These are phyloP conservation scores for Aegypius monachus DNA, from an alignment of 2,113 vertebrate genomes.

Conservation along the genomic window DNA sequence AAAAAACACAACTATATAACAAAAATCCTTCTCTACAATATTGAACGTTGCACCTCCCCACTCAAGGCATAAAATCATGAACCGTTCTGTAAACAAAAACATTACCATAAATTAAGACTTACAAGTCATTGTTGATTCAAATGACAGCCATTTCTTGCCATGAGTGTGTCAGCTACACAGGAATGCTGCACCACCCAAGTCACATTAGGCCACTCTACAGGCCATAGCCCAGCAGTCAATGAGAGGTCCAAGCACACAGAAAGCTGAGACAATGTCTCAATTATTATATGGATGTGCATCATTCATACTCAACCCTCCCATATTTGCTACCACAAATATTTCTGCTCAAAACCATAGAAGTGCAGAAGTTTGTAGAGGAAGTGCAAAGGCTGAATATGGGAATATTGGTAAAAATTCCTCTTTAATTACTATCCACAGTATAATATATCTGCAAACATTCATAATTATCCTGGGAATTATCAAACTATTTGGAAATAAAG, in stretches of 20 bases:
- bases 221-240: not conserved
- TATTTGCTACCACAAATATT: not conserved
- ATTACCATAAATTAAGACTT: not conserved
- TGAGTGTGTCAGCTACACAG: not conserved
- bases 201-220: not conserved
- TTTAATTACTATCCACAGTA: not conserved
- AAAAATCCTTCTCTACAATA: not conserved
- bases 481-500: not conserved
- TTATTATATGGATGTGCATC: not conserved
- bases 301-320: not conserved
- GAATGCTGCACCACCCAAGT: not conserved
- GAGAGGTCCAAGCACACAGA: not conserved
- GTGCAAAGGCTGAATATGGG: not conserved
- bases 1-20: not conserved
- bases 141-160: not conserved
- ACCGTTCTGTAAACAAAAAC: not conserved
- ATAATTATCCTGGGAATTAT: not conserved
- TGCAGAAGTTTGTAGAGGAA: not conserved
- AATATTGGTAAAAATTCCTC: not conserved
- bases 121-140: not conserved
- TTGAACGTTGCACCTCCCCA: not conserved
- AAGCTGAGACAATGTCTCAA: not conserved
- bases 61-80: not conserved
- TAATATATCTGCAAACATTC: not conserved
- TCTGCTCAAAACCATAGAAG: not conserved